Evolutionary conservation across 2,888 invertebrate species (phyloP).

Genomic region (Plagodis dolabraria): DNA sequence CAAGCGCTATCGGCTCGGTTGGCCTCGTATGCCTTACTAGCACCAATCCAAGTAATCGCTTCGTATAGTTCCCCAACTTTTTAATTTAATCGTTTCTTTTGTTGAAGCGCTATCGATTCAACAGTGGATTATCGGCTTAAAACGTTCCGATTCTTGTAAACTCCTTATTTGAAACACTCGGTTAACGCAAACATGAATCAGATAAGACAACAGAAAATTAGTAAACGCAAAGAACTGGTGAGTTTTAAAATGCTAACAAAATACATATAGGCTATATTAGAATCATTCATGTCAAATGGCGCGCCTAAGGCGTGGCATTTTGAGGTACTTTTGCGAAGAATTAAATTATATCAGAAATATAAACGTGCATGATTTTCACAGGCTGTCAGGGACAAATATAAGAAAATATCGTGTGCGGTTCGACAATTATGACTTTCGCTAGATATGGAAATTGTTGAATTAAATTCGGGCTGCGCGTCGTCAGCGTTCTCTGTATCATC

Average conservation of each 20-base stretch:
- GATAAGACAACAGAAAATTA: constrained; percentile 52
- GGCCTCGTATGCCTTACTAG: constrained; percentile 47
- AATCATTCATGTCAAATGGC: constrained; percentile 56
- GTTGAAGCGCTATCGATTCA: constrained; percentile 47
- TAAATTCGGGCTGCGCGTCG: constrained; percentile 30
- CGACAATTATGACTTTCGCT: constrained; percentile 35
- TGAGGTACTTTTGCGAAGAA: constrained; percentile 64
- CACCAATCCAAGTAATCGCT: constrained; percentile 60
- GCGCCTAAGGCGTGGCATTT: constrained; percentile 58
- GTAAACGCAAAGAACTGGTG: constrained; percentile 45
- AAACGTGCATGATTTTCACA: constrained; percentile 77
- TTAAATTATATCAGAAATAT: constrained; percentile 73
- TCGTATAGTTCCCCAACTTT: constrained; percentile 50
- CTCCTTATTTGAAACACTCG: constrained; percentile 33
- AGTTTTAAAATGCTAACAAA: constrained; percentile 57
- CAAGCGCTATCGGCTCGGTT: constrained; percentile 47
- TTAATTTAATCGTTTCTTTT: constrained; percentile 53
- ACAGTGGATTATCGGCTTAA: constrained; percentile 50
- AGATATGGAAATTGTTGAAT: constrained; percentile 23
- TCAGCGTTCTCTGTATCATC: constrained; percentile 47
- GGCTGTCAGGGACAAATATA: constrained; percentile 65
- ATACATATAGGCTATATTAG: constrained; percentile 58
- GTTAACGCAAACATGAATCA: constrained; percentile 44
- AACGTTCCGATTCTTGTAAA: constrained; percentile 41
- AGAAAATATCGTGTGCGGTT: constrained; percentile 59